Percentiles rank a stretch among this genome's conserved stretches.
Evolutionary conservation across 2,113 vertebrate species (phyloP).

Genomic region (Merops nubicus): DNA sequence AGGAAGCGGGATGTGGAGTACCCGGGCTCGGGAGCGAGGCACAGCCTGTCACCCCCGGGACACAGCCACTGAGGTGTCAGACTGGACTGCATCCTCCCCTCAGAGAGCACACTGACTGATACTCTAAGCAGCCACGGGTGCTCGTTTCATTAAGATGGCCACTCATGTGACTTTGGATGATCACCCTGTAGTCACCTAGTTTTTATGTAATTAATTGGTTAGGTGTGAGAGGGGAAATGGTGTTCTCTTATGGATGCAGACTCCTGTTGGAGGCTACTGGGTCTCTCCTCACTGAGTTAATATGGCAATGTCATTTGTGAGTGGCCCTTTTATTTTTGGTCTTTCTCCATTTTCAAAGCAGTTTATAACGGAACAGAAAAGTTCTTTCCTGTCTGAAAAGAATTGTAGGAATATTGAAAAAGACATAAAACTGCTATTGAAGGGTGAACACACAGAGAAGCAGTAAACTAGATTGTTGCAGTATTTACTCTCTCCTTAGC

Average conservation of each 20-base stretch:
- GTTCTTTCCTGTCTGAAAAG: conserved; percentile 15
- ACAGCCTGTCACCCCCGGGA: background rate
- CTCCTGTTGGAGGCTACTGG: background rate
- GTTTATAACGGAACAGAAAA: conserved; percentile 8
- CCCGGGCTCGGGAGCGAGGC: background rate
- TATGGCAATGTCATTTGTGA: background rate
- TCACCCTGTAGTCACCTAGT: background rate
- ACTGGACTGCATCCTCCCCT: background rate
- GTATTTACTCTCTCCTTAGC: conserved; percentile 35
- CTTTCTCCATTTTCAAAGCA: background rate
- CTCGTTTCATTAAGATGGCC: background rate
- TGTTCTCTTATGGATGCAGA: background rate
- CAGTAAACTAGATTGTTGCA: conserved; percentile 28
- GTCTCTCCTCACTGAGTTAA: background rate
- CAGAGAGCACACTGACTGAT: background rate
- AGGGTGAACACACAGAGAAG: background rate
- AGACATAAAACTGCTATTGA: conserved; percentile 15
- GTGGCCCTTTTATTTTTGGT: background rate
- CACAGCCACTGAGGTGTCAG: background rate
- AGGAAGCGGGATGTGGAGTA: background rate
- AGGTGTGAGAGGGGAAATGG: background rate
- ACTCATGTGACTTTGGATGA: background rate
- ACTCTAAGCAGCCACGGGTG: background rate
- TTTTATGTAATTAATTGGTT: background rate
- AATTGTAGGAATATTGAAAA: conserved; percentile 35